phyloP scores from a whole-genome alignment of 2,113 vertebrate species.

The Phalacrocorax pelagicus region DNA sequence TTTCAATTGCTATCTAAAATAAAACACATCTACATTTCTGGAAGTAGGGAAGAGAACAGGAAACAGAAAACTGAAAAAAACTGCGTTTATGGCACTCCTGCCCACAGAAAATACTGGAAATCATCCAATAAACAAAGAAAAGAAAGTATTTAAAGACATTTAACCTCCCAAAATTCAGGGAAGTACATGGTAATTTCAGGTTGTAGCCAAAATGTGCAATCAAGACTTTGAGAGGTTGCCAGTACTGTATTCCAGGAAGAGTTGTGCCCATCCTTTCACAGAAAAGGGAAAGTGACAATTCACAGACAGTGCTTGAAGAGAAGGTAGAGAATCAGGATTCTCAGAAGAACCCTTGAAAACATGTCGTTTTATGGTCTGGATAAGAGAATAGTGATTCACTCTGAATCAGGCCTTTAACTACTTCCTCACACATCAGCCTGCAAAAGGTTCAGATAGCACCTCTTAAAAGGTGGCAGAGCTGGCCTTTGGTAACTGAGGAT shows the following conservation, averaged over 20 bases:
- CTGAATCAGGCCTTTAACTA: not conserved
- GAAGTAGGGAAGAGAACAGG: not conserved
- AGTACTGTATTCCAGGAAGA: not conserved
- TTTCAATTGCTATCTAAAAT: not conserved
- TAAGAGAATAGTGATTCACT: not conserved
- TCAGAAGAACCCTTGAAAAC: not conserved
- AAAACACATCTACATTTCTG: not conserved
- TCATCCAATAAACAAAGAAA: not conserved
- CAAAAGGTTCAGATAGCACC: not conserved
- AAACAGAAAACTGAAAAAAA: not conserved
- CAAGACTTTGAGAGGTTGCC: not conserved
- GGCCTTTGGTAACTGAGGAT: not conserved
- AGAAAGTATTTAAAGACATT: not conserved
- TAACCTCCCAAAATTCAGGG: not conserved
- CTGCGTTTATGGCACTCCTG: not conserved
- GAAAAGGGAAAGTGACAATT: not conserved
- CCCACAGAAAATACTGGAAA: not conserved
- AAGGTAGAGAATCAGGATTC: not conserved
- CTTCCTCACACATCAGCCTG: not conserved
- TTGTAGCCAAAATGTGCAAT: not conserved
- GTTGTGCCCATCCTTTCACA: not conserved
- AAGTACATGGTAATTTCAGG: not conserved
- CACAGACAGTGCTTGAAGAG: not conserved
- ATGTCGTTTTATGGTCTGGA: not conserved
- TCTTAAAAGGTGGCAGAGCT: not conserved